Percentiles rank a stretch among this genome's conserved stretches.
phyloP scores from a whole-genome alignment of 2,797 vertebrate species.

The Arrhamphus sclerolepis region DNA sequence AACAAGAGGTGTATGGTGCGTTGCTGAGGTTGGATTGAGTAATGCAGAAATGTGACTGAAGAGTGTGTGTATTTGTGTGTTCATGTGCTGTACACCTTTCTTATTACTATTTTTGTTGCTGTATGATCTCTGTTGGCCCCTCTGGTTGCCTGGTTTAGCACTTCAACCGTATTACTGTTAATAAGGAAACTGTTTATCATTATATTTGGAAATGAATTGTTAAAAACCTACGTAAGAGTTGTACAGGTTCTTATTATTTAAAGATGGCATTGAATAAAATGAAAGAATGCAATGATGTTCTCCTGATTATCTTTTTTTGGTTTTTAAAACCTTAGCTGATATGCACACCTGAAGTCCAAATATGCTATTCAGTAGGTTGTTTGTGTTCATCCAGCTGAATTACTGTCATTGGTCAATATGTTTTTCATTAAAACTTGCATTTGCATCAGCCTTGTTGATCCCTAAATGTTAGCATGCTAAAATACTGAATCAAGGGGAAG shows the following conservation, averaged over 20 bases:
- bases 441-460: too few relatives aligned
- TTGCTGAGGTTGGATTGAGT: slow-evolving; percentile 30
- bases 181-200: slow-evolving; percentile 62
- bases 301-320: too few relatives aligned
- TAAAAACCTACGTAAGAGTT: slow-evolving; percentile 70
- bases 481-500: too few relatives aligned
- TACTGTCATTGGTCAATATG: too few relatives aligned
- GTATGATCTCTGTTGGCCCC: slow-evolving; percentile 48
- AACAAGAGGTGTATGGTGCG: slow-evolving; percentile 58
- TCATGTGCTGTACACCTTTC: slow-evolving; percentile 38
- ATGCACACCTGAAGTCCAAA: background rate
- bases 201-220: slow-evolving; percentile 70
- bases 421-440: too few relatives aligned
- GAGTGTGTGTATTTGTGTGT: background rate
- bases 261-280: slow-evolving; percentile 77
- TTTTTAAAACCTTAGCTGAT: background rate
- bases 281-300: slow-evolving; percentile 50
- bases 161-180: slow-evolving; percentile 75
- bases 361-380: too few relatives aligned
- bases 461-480: too few relatives aligned
- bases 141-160: slow-evolving; percentile 67
- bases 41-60: background rate
- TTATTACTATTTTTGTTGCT: slow-evolving; percentile 58
- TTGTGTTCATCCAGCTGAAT: too few relatives aligned
- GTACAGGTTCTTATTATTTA: slow-evolving; percentile 80